A percentile compares a stretch with the other conserved stretches of the same genome.
phyloP scores from a whole-genome alignment of 1,140 invertebrate genomes.

The Gonatopus flavifemur region DNA sequence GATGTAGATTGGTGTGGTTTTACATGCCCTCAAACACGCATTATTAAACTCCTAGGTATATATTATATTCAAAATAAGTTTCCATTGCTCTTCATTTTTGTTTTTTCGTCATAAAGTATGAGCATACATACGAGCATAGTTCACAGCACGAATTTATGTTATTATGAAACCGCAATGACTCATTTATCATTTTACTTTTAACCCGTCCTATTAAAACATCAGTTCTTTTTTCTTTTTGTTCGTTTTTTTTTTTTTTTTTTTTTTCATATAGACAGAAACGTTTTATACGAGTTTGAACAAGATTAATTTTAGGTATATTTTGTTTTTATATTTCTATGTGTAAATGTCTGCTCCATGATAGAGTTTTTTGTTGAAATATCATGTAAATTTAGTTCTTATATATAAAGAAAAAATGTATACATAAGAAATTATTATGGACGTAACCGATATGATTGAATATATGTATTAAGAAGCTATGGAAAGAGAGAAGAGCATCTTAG shows the following conservation, averaged over 20 bases:
- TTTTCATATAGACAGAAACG: too few species aligned
- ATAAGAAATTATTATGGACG: slow-evolving; percentile 38
- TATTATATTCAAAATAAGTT: slow-evolving; percentile 10
- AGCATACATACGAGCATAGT: slow-evolving; percentile 7
- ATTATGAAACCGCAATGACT: slow-evolving; percentile 13
- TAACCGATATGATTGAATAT: slow-evolving; percentile 31
- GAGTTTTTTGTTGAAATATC: slow-evolving; percentile 55
- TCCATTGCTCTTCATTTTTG: slow-evolving; percentile 13
- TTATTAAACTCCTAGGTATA: background rate
- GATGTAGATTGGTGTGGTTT: slow-evolving; percentile 30
- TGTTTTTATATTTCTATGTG: slow-evolving; percentile 55
- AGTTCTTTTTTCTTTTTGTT: too few species aligned
- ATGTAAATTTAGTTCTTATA: slow-evolving; percentile 52
- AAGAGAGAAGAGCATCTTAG: slow-evolving; percentile 19
- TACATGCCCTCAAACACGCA: slow-evolving; percentile 31
- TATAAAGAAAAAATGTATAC: slow-evolving; percentile 35
- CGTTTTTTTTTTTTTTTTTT: too few species aligned
- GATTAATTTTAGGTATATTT: slow-evolving; percentile 45
- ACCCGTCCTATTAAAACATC: slow-evolving; percentile 43
- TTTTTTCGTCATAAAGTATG: slow-evolving; percentile 13
- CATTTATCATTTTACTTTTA: slow-evolving; percentile 35
- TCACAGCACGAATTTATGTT: slow-evolving; percentile 13
- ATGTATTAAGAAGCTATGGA: slow-evolving; percentile 21
- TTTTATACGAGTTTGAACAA: slow-evolving; percentile 50
- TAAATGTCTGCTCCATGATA: slow-evolving; percentile 54